Percentiles rank a stretch among this genome's conserved stretches.
These are phyloP conservation scores for Hydrolagus affinis DNA, from an alignment of 2,113 vertebrate genomes.

Conservation along the genomic window DNA sequence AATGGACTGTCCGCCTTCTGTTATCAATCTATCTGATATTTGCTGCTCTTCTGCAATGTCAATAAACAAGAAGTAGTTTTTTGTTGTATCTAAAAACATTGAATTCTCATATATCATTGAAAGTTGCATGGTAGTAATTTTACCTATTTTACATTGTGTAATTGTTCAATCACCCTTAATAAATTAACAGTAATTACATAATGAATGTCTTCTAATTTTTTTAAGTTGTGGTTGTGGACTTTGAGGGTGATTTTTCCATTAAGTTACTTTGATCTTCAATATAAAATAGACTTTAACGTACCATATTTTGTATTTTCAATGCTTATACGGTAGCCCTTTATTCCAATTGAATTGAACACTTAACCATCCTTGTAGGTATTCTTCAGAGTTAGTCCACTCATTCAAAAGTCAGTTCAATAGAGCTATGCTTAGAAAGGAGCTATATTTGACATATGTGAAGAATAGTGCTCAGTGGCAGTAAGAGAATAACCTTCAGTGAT, in stretches of 20 bases:
- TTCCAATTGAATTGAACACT: neutral
- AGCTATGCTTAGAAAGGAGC: constrained; percentile 28
- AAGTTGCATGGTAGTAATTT: neutral
- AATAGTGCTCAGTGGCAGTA: constrained; percentile 10
- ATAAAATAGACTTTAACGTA: neutral
- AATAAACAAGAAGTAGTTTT: neutral
- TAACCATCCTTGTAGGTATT: neutral
- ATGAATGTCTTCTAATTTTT: neutral
- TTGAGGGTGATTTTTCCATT: neutral
- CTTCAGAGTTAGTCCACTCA: constrained; percentile 5
- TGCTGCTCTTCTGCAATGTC: neutral
- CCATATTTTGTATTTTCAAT: neutral
- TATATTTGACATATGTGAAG: constrained; percentile 21
- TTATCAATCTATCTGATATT: neutral
- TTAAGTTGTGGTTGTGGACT: neutral
- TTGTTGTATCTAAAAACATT: neutral
- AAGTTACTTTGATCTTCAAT: neutral
- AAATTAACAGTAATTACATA: neutral
- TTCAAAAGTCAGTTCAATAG: constrained; percentile 29
- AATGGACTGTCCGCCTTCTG: neutral
- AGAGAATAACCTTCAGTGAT: constrained; percentile 27
- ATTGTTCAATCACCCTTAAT: neutral
- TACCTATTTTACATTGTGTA: neutral
- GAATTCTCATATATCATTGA: neutral
- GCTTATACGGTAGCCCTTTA: neutral